Percentiles rank a stretch among this genome's conserved stretches.
phyloP scores from a whole-genome alignment of 2,113 vertebrate species.

The Nesogale talazaci region DNA sequence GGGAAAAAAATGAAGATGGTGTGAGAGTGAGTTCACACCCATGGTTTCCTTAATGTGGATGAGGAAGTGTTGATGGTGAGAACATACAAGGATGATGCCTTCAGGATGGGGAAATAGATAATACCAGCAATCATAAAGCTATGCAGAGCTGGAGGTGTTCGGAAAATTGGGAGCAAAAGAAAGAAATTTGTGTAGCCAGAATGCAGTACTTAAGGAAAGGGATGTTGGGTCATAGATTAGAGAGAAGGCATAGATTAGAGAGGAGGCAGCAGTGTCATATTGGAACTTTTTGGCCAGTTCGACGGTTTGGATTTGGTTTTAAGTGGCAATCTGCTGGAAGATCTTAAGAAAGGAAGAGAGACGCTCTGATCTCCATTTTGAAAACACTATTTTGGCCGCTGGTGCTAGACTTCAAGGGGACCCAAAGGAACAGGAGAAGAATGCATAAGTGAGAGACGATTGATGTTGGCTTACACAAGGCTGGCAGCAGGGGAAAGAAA shows the following conservation, averaged over 20 bases:
- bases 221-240: neutral
- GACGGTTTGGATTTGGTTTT: neutral
- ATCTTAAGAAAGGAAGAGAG: neutral
- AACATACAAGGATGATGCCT: neutral
- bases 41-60: neutral
- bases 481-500: neutral
- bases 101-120: neutral
- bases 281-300: neutral
- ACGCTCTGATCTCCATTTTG: neutral
- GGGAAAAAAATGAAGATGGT: neutral
- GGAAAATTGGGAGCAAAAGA: neutral
- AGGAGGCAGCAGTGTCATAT: neutral
- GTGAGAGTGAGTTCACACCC: neutral
- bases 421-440: neutral
- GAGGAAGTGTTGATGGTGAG: neutral
- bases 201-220: neutral
- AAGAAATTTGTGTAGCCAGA: neutral
- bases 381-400: neutral
- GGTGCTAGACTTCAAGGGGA: neutral
- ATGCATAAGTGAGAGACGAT: neutral
- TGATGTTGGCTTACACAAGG: neutral
- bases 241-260: neutral
- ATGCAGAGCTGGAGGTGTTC: neutral
- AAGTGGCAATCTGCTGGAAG: neutral
- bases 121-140: neutral